Evolutionary conservation across 2,888 invertebrate genomes (phyloP).

Genomic region (Spisula solida): DNA sequence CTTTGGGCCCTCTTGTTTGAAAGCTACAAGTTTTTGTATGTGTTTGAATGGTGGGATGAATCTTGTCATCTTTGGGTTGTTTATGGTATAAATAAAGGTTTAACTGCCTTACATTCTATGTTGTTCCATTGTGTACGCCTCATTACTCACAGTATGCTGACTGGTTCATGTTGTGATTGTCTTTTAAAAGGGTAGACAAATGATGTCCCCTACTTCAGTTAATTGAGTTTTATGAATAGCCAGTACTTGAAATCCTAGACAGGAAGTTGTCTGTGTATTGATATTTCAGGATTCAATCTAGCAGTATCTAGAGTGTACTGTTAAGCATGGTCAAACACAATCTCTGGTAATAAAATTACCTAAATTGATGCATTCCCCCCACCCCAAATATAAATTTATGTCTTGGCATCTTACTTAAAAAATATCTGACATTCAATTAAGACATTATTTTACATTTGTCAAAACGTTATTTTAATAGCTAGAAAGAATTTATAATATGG

Average conservation of each 20-base stretch:
- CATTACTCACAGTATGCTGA: background rate
- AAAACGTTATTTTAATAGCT: no score
- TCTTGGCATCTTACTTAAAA: no score
- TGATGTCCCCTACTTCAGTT: conserved; percentile 12
- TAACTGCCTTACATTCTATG: background rate
- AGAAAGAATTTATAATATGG: no score
- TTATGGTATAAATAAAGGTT: background rate
- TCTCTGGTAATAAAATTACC: no score
- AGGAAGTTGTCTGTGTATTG: conserved; percentile 21
- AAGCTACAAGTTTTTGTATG: background rate
- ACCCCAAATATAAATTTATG: no score
- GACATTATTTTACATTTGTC: no score
- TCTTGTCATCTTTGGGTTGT: background rate
- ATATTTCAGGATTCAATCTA: background rate
- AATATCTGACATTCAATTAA: no score
- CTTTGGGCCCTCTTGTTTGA: no score
- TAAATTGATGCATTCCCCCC: no score
- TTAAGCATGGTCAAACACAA: no score
- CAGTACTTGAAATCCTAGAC: background rate
- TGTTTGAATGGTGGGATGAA: background rate
- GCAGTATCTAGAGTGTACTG: no score
- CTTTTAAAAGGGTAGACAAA: conserved; percentile 9
- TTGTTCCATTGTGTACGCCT: background rate
- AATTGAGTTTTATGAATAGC: conserved; percentile 18
- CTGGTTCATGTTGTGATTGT: background rate